Evolutionary conservation across 2,888 invertebrate species (phyloP), one percentile per base, ranked within the genome.

Genomic region (Prenolepis imparis): DNA sequence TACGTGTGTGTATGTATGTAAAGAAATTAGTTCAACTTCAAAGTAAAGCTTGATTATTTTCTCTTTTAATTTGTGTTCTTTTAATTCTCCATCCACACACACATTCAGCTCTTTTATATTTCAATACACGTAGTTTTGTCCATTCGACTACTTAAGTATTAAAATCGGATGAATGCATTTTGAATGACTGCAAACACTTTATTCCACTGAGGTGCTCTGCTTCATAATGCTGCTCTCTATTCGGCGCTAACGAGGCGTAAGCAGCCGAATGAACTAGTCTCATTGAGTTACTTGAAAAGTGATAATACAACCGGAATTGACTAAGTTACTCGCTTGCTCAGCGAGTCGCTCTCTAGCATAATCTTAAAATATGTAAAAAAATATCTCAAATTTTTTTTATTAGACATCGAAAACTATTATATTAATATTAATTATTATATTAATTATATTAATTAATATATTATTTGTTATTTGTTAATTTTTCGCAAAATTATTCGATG

Each of bases 241-340:
- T 66, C 61, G 82, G 81, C 64, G 81, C 75, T 89, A 89, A 90
- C 90, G 80, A 90, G 86, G 86, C 81, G 85, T 86, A 84, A 90
- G 84, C 89, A 86, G 77, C 83, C 88, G 86, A 73, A 89, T 90
- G 84, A 90, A 88, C 86, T 87, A 87, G 87, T 84, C 83, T 89
- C 70, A 90, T 89, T 89, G 89, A 89, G 89, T 85, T 81, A 88
- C 87, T 88, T 89, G 87, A 89, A 88, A 89, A 89, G 86, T 86
- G 55, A 77, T 77, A 85, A 89, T 89, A 88, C 86, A 88, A 81
- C 77, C 82, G 80, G 84, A 84, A 89, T 88, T 83, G 88, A 82
- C 83, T 82, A 86, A 85, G 88, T 84, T 85, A 86, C 78, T 84
- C 84, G 83, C 64, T 85, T 68, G 44, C 80, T 52, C 70, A 84